These are phyloP conservation scores for Phymastichus coffea DNA, from an alignment of 1,140 invertebrate genomes.

Conservation along the genomic window DNA sequence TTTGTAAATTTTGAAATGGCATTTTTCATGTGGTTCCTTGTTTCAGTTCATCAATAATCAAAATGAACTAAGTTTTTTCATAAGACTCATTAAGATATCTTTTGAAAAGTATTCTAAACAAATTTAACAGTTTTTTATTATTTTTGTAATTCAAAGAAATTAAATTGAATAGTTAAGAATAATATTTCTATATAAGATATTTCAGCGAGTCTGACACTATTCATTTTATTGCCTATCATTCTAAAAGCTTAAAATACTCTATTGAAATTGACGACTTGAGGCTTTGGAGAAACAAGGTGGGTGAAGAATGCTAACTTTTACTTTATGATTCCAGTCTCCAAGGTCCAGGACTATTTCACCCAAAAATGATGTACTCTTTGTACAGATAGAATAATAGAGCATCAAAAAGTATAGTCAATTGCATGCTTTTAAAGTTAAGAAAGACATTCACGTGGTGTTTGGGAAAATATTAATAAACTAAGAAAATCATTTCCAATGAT, in stretches of 20 bases:
- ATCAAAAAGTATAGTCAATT: constrained; percentile 34
- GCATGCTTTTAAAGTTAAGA: constrained; percentile 54
- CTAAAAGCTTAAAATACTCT: constrained; percentile 26
- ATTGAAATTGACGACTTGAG: constrained; percentile 22
- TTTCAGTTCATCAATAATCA: constrained; percentile 13
- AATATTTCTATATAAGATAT: constrained; percentile 9
- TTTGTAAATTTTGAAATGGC: constrained; percentile 1
- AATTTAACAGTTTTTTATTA: not conserved
- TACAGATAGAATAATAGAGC: constrained; percentile 18
- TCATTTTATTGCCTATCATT: constrained; percentile 23
- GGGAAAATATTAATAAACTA: constrained; percentile 37
- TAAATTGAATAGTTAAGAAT: not conserved
- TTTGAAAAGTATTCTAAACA: constrained; percentile 11
- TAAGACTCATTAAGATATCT: constrained; percentile 10
- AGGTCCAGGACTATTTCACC: constrained; percentile 31
- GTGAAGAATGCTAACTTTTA: constrained; percentile 49
- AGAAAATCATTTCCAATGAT: not conserved
- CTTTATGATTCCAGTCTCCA: constrained; percentile 33
- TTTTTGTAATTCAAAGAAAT: not conserved
- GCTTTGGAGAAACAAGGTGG: constrained; percentile 51
- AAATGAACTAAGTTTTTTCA: constrained; percentile 15
- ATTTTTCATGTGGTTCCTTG: constrained; percentile 15
- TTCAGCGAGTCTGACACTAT: constrained; percentile 10
- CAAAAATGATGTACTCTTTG: constrained; percentile 25
- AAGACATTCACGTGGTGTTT: constrained; percentile 47